Percentiles rank a stretch among this genome's conserved stretches.
These are phyloP conservation scores for Folsomia manolachei DNA, from an alignment of 2,888 invertebrate genomes.

Conservation along the genomic window DNA sequence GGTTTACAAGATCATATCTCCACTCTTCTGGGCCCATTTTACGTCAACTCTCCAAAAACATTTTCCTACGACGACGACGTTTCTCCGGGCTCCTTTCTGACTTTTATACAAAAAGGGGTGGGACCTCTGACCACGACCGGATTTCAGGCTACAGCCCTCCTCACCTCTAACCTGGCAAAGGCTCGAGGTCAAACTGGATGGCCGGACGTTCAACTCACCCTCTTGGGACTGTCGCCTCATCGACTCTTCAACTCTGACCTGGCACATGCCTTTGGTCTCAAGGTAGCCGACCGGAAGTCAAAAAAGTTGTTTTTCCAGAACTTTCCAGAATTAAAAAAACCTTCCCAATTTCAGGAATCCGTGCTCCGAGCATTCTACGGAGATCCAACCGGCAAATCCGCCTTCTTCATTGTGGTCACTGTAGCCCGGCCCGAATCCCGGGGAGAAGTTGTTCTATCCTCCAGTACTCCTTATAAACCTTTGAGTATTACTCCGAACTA, in stretches of 20 bases:
- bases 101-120: slow-evolving; percentile 18
- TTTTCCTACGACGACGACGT: slow-evolving; percentile 33
- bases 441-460: slow-evolving; percentile 25
- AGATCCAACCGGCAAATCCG: slow-evolving; percentile 24
- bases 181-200: slow-evolving; percentile 29
- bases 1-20: slow-evolving; percentile 34
- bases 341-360: slow-evolving; percentile 20
- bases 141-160: slow-evolving; percentile 30
- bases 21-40: slow-evolving; percentile 33
- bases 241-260: slow-evolving; percentile 33
- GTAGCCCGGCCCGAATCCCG: slow-evolving; percentile 29
- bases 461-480: slow-evolving; percentile 23
- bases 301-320: background rate
- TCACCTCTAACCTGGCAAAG: slow-evolving; percentile 26
- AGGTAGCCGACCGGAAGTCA: too few species aligned
- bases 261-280: slow-evolving; percentile 31
- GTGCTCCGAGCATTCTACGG: slow-evolving; percentile 22
- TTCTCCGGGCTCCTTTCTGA: slow-evolving; percentile 28
- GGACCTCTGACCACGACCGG: slow-evolving; percentile 33
- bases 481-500: slow-evolving; percentile 30
- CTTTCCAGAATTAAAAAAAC: background rate
- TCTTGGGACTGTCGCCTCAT: slow-evolving; percentile 33
- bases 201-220: slow-evolving; percentile 35
- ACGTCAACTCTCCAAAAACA: slow-evolving; percentile 30
- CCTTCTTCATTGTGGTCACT: slow-evolving; percentile 33